Evolutionary conservation across 2,888 invertebrate species (phyloP).

Genomic region (Prionchulus punctatus): DNA sequence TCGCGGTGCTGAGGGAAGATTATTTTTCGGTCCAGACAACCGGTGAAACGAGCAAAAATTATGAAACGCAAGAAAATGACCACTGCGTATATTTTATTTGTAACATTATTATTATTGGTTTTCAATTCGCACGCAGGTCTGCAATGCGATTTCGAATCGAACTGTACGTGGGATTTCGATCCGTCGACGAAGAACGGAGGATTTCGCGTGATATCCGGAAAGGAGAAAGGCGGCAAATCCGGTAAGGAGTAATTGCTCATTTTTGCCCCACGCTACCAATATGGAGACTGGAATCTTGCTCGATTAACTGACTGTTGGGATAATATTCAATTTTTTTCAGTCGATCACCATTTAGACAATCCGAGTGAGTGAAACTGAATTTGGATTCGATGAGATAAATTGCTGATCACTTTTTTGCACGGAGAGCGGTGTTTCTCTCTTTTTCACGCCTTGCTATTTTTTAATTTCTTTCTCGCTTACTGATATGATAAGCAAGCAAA

Average conservation of each 20-base stretch:
- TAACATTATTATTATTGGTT: too few relatives aligned
- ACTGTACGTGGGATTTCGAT: conserved; percentile 6
- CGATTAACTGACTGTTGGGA: not conserved
- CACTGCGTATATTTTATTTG: too few relatives aligned
- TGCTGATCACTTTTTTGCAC: too few relatives aligned
- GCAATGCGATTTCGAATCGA: conserved; percentile 6
- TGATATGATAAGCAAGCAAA: not conserved
- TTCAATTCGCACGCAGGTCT: too few relatives aligned
- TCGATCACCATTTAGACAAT: not conserved
- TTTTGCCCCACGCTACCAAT: too few relatives aligned
- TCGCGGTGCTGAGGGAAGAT: too few relatives aligned
- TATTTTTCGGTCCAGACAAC: too few relatives aligned
- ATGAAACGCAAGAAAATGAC: too few relatives aligned
- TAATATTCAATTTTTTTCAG: not conserved
- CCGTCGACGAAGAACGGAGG: conserved; percentile 1
- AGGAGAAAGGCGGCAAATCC: not conserved
- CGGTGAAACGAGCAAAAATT: too few relatives aligned
- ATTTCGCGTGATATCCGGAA: conserved; percentile 6
- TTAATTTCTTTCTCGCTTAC: not conserved
- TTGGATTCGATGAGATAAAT: too few relatives aligned
- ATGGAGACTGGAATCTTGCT: not conserved
- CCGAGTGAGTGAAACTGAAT: not conserved
- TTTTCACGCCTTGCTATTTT: not conserved
- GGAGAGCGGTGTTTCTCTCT: too few relatives aligned
- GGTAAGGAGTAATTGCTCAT: too few relatives aligned